Evolutionary conservation across 2,888 invertebrate genomes (phyloP), one percentile per base, ranked within the genome.

Genomic region (Scaptomyza tumidula): DNA sequence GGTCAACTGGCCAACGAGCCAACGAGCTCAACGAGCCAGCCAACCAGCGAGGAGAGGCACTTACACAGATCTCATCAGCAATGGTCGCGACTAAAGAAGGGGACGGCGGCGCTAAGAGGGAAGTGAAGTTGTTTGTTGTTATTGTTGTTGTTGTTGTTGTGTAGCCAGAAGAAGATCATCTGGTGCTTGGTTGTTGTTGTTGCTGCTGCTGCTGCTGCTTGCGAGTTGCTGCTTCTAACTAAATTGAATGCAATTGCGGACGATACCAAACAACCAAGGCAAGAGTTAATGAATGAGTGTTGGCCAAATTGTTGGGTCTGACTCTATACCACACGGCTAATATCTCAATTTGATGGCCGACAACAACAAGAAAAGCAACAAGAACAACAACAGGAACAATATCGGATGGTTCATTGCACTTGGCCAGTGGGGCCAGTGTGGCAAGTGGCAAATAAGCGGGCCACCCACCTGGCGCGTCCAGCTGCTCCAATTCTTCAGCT

Each of bases 201-300:
- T 48, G 31, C 5, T 33, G n/a, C 52, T 48, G 31, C 5, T 33
- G n/a, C 52, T 52, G 52, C n/a, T 33, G 53, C 45, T 53, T 59
- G 60, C 64, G 60, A 68, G 63, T 46, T 41, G 39, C 35, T 33
- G 75, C 69, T 70, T 66, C 67, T 80, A 86, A 86, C 88, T 80
- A 85, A 85, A 85, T 85, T 87, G 83, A 85, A 87, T 87, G 83
- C 88, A 86, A 85, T 85, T 85, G 88, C 74, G 68, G 69, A 63
- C 56, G 62, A 33, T 37, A 43, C 53, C 67, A 46, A 67, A 68
- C 52, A 50, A 67, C 75, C 78, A 80, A n/a, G n/a, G 80, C 68
- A 67, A 74, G 39, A 41, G 75, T 63, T 86, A 86, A 86, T 86
- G 85, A 86, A 86, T 84, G 88, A 86, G 86, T 86, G 88, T 86